Evolutionary conservation across 2,113 vertebrate species (phyloP).

Genomic region (Noctilio leporinus): DNA sequence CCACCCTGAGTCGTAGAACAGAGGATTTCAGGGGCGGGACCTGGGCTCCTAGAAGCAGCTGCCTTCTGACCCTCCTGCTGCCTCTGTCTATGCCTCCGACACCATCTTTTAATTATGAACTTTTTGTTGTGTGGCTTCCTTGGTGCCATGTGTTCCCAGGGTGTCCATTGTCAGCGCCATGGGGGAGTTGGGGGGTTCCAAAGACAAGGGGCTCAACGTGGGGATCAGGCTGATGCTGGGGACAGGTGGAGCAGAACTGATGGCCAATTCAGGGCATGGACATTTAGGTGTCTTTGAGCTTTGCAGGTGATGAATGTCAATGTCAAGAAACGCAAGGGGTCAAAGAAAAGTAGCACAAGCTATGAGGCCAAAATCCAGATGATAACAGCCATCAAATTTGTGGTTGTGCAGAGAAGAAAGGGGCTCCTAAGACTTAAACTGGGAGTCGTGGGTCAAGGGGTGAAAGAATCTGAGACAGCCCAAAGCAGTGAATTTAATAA

Average conservation of each 20-base stretch:
- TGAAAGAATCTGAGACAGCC: background rate
- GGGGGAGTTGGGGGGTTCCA: background rate
- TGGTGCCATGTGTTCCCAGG: rapidly evolving
- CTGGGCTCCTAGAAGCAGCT: too few relatives aligned
- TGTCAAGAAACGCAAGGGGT: background rate
- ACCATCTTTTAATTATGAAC: background rate
- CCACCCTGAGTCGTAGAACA: too few relatives aligned
- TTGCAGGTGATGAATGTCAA: background rate
- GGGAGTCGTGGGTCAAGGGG: background rate
- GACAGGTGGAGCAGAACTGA: background rate
- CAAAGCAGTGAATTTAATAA: background rate
- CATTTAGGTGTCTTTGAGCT: too few relatives aligned
- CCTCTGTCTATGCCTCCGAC: rapidly evolving
- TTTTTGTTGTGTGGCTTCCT: background rate
- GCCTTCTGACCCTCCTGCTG: rapidly evolving
- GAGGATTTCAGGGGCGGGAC: too few relatives aligned
- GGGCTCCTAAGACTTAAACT: too few relatives aligned
- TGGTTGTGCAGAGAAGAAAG: background rate
- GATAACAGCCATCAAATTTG: background rate
- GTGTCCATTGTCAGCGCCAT: background rate
- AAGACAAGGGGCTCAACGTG: background rate
- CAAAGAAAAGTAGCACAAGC: rapidly evolving
- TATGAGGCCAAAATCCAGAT: rapidly evolving
- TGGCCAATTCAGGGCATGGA: background rate
- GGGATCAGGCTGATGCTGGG: too few relatives aligned